Conservation (phyloP, 2,113 vertebrate genomes). For the Noturus placidus region DNA sequence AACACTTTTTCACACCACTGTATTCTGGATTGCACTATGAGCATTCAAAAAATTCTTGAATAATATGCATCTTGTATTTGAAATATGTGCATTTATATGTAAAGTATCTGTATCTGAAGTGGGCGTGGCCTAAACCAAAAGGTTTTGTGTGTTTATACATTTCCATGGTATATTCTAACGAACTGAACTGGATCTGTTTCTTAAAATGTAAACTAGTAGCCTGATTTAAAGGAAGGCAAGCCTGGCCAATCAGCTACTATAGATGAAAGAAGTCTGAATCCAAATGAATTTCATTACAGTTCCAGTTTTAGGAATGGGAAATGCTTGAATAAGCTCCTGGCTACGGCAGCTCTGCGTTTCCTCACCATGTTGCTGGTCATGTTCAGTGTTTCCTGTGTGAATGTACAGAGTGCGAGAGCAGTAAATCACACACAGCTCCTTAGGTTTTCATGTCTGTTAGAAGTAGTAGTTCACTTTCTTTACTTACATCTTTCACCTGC, state of each 20-base stretch:
- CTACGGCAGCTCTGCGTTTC: slow-evolving; percentile 20
- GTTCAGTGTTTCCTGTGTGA: slow-evolving; percentile 30
- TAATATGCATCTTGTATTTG: no score
- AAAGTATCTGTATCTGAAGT: not conserved
- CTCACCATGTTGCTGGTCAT: slow-evolving; percentile 33
- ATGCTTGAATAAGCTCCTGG: not conserved
- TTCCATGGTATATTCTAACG: not conserved
- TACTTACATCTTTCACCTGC: not conserved
- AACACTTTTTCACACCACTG: no score
- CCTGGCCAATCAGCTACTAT: no score
- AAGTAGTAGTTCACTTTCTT: not conserved
- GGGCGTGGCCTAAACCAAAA: not conserved
- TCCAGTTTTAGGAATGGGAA: not conserved
- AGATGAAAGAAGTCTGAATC: not conserved
- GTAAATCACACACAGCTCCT: slow-evolving; percentile 58
- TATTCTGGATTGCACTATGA: no score
- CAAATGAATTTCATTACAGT: not conserved
- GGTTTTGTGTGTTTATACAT: not conserved
- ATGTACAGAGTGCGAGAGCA: slow-evolving; percentile 24
- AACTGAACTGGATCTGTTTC: not conserved
- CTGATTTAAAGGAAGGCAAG: not conserved
- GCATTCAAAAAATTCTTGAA: no score
- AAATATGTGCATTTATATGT: no score
- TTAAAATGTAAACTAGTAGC: not conserved
- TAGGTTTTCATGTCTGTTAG: slow-evolving; percentile 43